phyloP scores from a whole-genome alignment of 1,140 invertebrate genomes.

The Arion vulgaris region DNA sequence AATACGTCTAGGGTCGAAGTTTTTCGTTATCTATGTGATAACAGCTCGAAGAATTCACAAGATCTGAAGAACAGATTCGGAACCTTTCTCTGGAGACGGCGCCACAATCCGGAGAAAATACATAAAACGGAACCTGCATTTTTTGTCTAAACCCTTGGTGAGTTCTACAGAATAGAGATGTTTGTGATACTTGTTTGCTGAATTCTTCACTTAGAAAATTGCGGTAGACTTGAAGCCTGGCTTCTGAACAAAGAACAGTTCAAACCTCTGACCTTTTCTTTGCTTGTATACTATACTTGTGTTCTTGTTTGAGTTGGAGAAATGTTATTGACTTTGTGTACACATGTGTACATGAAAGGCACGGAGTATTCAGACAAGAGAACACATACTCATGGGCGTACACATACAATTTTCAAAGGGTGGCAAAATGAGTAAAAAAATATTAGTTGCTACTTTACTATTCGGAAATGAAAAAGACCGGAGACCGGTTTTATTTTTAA shows the following conservation, averaged over 20 bases:
- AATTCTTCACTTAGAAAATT: background rate
- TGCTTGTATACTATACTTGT: background rate
- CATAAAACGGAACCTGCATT: slow-evolving; percentile 1
- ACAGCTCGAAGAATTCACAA: background rate
- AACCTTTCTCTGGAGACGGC: background rate
- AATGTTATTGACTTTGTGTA: too few species aligned
- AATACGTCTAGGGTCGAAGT: background rate
- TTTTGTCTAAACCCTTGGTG: background rate
- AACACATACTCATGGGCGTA: too few species aligned
- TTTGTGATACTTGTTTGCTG: background rate
- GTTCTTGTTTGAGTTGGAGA: background rate
- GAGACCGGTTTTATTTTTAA: too few species aligned
- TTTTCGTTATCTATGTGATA: background rate
- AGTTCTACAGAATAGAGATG: background rate
- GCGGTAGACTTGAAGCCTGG: background rate
- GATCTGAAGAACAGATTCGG: background rate
- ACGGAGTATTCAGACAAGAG: too few species aligned
- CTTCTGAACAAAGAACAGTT: background rate
- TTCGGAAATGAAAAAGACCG: too few species aligned
- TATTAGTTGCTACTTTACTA: too few species aligned
- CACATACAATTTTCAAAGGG: too few species aligned
- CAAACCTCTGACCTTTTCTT: background rate
- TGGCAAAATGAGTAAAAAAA: too few species aligned
- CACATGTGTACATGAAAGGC: too few species aligned
- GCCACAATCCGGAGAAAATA: background rate